Conservation (phyloP, 2,113 vertebrate species). For the Atherinomorus stipes region DNA sequence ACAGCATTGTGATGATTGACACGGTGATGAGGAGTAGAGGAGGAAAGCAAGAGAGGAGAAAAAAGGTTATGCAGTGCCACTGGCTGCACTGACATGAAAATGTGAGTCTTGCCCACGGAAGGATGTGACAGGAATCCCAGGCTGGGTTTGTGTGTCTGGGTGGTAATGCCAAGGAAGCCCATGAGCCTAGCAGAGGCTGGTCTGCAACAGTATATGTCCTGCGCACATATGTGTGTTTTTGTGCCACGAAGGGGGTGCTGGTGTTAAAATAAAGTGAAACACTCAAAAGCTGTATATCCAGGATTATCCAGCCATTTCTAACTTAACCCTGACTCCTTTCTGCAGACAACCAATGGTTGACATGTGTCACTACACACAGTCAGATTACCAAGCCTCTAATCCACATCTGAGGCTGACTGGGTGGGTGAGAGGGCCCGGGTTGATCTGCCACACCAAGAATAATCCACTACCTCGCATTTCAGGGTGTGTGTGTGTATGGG, state of each 20-base stretch:
- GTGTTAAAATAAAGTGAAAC: slow-evolving; percentile 8
- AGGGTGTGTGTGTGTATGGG: background rate
- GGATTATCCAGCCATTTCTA: slow-evolving; percentile 57
- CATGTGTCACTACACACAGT: slow-evolving; percentile 71
- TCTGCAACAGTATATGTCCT: background rate
- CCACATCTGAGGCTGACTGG: slow-evolving; percentile 62
- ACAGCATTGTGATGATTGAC: slow-evolving; percentile 75
- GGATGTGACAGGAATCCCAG: slow-evolving; percentile 65
- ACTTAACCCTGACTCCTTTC: slow-evolving; percentile 48
- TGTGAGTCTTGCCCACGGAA: slow-evolving; percentile 61
- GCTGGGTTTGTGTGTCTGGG: slow-evolving; percentile 48
- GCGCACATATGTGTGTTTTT: background rate
- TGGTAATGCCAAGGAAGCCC: slow-evolving; percentile 72
- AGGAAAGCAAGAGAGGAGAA: slow-evolving; percentile 64
- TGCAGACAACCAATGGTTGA: slow-evolving; percentile 63
- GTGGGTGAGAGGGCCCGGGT: slow-evolving; percentile 63
- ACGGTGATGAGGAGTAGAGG: slow-evolving; percentile 49
- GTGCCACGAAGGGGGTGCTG: background rate
- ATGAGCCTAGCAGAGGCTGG: slow-evolving; percentile 31
- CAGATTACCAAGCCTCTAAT: slow-evolving; percentile 77
- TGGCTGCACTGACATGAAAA: slow-evolving; percentile 65
- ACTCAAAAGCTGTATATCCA: slow-evolving; percentile 16
- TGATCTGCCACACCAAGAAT: slow-evolving; percentile 69
- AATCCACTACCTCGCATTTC: slow-evolving; percentile 69
- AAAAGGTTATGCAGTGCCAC: slow-evolving; percentile 75